phyloP scores from a whole-genome alignment of 2,113 vertebrate genomes.

The Pheucticus melanocephalus region DNA sequence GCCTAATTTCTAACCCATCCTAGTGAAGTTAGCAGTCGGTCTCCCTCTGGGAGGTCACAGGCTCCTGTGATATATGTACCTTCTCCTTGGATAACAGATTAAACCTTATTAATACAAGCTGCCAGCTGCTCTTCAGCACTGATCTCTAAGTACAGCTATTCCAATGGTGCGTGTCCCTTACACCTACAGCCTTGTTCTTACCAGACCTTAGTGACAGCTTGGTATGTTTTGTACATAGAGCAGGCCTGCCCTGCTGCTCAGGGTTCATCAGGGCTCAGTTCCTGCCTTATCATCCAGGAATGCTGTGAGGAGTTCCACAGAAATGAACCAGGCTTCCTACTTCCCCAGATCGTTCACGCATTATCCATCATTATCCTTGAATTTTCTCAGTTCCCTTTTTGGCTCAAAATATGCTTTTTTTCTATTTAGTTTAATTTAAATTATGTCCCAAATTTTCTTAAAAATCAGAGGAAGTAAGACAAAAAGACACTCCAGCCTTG shows the following conservation, averaged over 20 bases:
- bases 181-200: not conserved
- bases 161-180: not conserved
- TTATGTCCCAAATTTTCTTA: not conserved
- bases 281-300: not conserved
- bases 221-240: not conserved
- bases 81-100: not conserved
- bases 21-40: not conserved
- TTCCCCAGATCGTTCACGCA: not conserved
- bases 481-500: not conserved
- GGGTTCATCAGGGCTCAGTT: not conserved
- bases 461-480: not conserved
- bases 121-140: not conserved
- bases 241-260: not conserved
- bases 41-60: not conserved
- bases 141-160: not conserved
- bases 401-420: not conserved
- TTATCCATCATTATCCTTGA: too few species aligned
- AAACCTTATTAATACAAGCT: not conserved
- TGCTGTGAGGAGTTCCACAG: not conserved
- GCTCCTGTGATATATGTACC: accelerated
- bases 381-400: not conserved
- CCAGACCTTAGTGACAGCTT: not conserved
- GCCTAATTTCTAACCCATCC: not conserved
- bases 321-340: not conserved
- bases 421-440: not conserved